Evolutionary conservation across 2,797 vertebrate species (phyloP).

Genomic region (Syngnathus rostellatus): DNA sequence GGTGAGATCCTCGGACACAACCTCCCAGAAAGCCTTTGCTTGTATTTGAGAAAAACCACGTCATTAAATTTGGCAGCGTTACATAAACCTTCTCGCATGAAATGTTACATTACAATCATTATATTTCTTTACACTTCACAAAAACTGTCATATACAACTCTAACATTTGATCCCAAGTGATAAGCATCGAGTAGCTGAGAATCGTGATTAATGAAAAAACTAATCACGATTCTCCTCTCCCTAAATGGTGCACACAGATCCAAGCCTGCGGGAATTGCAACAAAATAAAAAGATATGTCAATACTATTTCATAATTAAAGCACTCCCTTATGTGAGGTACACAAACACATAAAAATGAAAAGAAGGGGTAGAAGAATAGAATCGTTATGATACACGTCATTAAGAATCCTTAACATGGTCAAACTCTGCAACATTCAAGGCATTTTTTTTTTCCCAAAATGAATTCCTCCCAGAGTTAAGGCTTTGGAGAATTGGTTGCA

Average conservation of each 20-base stretch:
- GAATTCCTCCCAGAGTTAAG: neutral
- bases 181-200: neutral
- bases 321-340: no score
- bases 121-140: neutral
- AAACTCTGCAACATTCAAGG: neutral
- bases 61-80: neutral
- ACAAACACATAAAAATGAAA: no score
- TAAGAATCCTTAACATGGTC: no score
- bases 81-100: neutral
- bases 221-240: neutral
- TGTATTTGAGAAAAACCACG: slow-evolving; percentile 2
- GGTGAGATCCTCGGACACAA: neutral
- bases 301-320: no score
- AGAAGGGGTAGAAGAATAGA: no score
- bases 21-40: neutral
- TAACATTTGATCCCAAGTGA: no score
- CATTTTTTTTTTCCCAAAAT: neutral
- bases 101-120: neutral
- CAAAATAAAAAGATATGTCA: neutral
- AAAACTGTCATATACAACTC: neutral
- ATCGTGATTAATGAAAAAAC: neutral
- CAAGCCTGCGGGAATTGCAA: neutral
- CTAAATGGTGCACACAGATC: neutral
- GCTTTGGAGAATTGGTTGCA: neutral
- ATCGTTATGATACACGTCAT: no score